Evolutionary conservation across 2,113 vertebrate species (phyloP).

Genomic region (Callocephalon fimbriatum): DNA sequence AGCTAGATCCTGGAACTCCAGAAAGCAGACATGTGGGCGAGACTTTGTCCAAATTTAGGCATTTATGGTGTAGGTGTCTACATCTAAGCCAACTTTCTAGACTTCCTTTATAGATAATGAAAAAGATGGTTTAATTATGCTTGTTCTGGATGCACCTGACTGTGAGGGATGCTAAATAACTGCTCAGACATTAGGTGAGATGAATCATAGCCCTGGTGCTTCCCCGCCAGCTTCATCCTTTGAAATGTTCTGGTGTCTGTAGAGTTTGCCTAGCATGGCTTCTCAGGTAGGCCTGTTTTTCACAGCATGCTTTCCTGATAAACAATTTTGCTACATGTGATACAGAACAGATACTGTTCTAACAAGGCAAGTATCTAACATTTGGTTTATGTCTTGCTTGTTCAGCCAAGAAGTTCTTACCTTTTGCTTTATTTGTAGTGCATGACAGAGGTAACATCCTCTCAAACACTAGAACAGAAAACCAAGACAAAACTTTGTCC

Average conservation of each 20-base stretch:
- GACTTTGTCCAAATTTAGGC: slow-evolving; percentile 28
- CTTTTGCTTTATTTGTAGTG: not conserved
- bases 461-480: not conserved
- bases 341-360: not conserved
- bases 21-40: not conserved
- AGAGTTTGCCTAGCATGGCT: not conserved
- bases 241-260: not conserved
- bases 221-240: not conserved
- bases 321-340: not conserved
- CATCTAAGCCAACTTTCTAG: not conserved
- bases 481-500: not conserved
- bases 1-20: not conserved
- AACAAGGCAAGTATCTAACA: not conserved
- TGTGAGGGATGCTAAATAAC: not conserved
- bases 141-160: not conserved
- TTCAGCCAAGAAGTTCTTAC: not conserved
- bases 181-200: not conserved
- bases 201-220: not conserved
- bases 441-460: not conserved
- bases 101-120: not conserved
- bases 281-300: not conserved
- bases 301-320: not conserved
- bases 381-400: not conserved
- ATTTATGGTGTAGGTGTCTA: not conserved
- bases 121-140: not conserved